Base-by-base conservation (phyloP, 1,140 invertebrate genomes). In the Drosophila ercepeae region DNA sequence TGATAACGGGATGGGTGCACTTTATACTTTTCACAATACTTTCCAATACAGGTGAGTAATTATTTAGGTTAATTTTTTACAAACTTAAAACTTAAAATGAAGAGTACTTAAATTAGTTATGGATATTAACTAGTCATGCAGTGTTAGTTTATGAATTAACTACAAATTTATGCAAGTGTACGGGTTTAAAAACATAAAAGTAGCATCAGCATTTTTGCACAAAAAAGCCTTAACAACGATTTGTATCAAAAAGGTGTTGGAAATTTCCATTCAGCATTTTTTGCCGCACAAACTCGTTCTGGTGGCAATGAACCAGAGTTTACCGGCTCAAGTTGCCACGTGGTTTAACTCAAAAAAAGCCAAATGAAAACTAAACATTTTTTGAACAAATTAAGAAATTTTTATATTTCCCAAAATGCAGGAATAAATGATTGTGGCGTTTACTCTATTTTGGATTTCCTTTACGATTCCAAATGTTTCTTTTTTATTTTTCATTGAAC, bases 251-350 rank as follows among this genome's bases (percentile, higher is more conserved):
- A 32, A 32, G 19, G 4, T 21, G 2, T 21, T 21, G 21, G 2
- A 2, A 2, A 2, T 21, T 21, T 4, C 4, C 21, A 21, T 2
- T 32, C 21, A 21, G 27, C 16, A 14, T 6, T 39, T 6, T 39
- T 63, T 18, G 27, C 41, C 16, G 51, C 32, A 13, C 18, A 52
- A 67, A 67, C 59, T 50, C 36, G 59, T 65, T 63, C 45, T 21
- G n/a, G 32, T 39, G 13, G 13, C 36, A 21, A 19, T 6, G 11
- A 34, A 13, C n/a, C 23, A 45, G 13, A 19, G 9, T 32, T 45
- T 11, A 27, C 27, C 39, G 59, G 53, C 19, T 44, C 4, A 18
- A 39, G 9, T 29, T 69, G 65, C 65, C 65, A 69, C 65, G 64
- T 68, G 61, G 39, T 45, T 63, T 32, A 3, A n/a, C n/a, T n/a